phyloP scores from a whole-genome alignment of 2,113 vertebrate genomes.

The Percopsis transmontana region DNA sequence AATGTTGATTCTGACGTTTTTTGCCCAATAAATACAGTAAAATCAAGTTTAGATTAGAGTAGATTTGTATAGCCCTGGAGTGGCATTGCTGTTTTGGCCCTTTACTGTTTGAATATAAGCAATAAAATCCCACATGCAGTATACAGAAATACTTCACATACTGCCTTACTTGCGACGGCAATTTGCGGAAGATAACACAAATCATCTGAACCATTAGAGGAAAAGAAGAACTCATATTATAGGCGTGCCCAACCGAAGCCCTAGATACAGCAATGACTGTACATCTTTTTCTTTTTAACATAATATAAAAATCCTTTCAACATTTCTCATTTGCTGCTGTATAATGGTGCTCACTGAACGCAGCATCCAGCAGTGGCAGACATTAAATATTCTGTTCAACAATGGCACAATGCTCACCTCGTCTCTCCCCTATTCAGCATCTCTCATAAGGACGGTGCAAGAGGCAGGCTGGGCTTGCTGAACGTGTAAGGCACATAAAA shows the following conservation, averaged over 20 bases:
- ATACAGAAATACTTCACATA: not conserved
- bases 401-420: slow-evolving; percentile 48
- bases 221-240: not conserved
- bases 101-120: not conserved
- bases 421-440: slow-evolving; percentile 35
- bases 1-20: no score
- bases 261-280: not conserved
- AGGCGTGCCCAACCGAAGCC: not conserved
- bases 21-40: no score
- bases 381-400: slow-evolving; percentile 60
- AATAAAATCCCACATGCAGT: slow-evolving; percentile 2
- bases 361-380: slow-evolving; percentile 55
- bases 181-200: not conserved
- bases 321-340: slow-evolving; percentile 60
- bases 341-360: slow-evolving; percentile 48
- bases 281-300: slow-evolving; percentile 21
- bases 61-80: no score
- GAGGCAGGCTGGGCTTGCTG: slow-evolving; percentile 17
- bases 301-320: slow-evolving; percentile 62
- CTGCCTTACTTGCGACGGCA: not conserved
- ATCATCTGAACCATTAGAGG: not conserved
- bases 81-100: not conserved
- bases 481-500: slow-evolving; percentile 26
- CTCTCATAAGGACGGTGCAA: slow-evolving; percentile 36
- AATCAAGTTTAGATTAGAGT: no score